These are phyloP conservation scores for Okapia johnstoni DNA, from an alignment of 2,113 vertebrate species.

Conservation along the genomic window DNA sequence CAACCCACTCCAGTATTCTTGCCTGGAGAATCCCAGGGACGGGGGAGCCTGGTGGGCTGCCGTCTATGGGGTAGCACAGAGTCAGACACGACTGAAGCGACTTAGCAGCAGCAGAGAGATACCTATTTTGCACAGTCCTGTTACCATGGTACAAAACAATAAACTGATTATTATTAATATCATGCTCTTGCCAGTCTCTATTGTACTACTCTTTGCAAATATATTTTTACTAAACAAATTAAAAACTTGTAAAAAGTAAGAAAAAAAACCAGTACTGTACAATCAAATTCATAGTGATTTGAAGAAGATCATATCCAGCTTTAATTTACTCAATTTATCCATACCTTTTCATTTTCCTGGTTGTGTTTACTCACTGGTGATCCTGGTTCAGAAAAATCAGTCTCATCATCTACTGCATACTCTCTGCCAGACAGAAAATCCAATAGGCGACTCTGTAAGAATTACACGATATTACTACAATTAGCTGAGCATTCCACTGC, in stretches of 20 bases:
- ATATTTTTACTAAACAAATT: background rate
- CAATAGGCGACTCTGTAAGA: slow-evolving; percentile 84
- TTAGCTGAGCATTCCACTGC: background rate
- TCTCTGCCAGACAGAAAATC: slow-evolving; percentile 85
- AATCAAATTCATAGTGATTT: background rate
- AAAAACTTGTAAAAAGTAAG: background rate
- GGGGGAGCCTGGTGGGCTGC: too few species aligned
- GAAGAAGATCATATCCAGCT: background rate
- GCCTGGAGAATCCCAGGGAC: too few species aligned
- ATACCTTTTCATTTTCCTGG: slow-evolving; percentile 76
- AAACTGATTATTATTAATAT: background rate
- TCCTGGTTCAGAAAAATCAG: slow-evolving; percentile 49
- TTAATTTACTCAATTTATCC: background rate
- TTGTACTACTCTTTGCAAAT: background rate
- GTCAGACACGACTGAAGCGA: too few species aligned
- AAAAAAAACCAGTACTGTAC: background rate
- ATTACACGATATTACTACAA: background rate
- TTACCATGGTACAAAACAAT: background rate
- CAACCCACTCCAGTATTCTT: too few species aligned
- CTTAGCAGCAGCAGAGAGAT: background rate
- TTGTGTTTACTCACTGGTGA: slow-evolving; percentile 71
- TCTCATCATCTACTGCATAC: slow-evolving; percentile 52
- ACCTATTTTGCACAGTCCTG: background rate
- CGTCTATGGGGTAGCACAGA: too few species aligned
- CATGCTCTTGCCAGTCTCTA: background rate